Conservation (phyloP, 2,888 invertebrate species). For the Parochlus steinenii region DNA sequence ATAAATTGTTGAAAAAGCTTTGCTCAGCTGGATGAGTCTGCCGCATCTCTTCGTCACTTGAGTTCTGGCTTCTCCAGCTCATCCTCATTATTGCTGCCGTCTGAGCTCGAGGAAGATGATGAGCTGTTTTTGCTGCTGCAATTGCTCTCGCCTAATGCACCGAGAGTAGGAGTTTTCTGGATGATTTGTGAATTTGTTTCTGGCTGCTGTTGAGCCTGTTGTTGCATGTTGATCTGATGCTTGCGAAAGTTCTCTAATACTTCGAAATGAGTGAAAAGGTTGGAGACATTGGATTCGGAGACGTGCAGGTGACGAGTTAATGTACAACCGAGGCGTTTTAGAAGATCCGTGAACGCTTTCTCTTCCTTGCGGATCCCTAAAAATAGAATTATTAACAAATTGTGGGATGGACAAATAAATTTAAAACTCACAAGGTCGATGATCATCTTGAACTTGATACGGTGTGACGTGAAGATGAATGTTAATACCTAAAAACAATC, state of each 20-base stretch:
- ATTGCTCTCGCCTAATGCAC: too few species aligned
- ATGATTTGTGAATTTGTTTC: conserved; percentile 16
- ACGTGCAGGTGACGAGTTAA: conserved; percentile 48
- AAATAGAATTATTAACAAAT: too few species aligned
- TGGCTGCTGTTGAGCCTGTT: conserved; percentile 12
- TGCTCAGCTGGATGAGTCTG: too few species aligned
- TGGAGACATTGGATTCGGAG: conserved; percentile 30
- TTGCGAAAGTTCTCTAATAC: conserved; percentile 44
- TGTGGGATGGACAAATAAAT: too few species aligned
- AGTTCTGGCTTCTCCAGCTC: too few species aligned
- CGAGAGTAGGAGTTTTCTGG: conserved; percentile 20
- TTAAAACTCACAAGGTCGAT: too few species aligned
- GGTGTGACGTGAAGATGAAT: conserved; percentile 73
- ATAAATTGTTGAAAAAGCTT: too few species aligned
- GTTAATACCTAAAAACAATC: conserved; percentile 38
- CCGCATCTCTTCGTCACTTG: too few species aligned
- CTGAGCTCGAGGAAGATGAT: too few species aligned
- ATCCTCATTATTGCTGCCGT: too few species aligned
- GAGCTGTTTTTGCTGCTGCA: too few species aligned
- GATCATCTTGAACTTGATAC: conserved; percentile 70
- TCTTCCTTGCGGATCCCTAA: conserved; percentile 80
- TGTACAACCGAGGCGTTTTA: conserved; percentile 48
- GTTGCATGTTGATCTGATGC: conserved; percentile 17
- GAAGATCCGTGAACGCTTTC: conserved; percentile 49
- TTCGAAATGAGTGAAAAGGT: conserved; percentile 62